A percentile compares a stretch with the other conserved stretches of the same genome.
Conservation (phyloP, 2,888 invertebrate species). For the Hedya salicella region DNA sequence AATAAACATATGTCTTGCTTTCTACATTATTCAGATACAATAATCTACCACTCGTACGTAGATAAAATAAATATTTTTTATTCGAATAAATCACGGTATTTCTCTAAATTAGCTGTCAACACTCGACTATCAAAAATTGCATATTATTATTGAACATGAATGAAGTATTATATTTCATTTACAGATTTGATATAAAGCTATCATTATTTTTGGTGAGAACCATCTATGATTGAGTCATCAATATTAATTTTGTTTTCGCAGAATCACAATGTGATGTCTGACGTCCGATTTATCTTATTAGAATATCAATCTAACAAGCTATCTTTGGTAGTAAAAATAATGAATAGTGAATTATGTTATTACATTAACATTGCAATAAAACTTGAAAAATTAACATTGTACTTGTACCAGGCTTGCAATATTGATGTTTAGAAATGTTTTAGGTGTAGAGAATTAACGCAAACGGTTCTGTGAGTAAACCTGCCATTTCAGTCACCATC, state of each 20-base stretch:
- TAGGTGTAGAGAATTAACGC: no score
- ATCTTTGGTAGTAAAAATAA: constrained; percentile 4
- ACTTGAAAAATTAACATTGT: neutral
- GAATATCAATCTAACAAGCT: neutral
- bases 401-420: no score
- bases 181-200: constrained; percentile 54
- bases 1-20: neutral
- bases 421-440: no score
- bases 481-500: neutral
- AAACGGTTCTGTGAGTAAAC: neutral
- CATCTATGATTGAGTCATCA: constrained; percentile 67
- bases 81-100: constrained; percentile 64
- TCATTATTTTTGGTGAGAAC: constrained; percentile 59
- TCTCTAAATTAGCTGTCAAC: constrained; percentile 70
- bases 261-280: constrained; percentile 36
- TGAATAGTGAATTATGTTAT: neutral
- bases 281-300: constrained; percentile 25
- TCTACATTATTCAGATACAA: constrained; percentile 11
- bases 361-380: neutral
- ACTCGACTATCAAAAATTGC: constrained; percentile 69
- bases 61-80: constrained; percentile 50
- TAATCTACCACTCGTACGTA: constrained; percentile 1
- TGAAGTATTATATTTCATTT: constrained; percentile 65
- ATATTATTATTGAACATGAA: constrained; percentile 55
- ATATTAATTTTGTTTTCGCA: constrained; percentile 67